Conservation (phyloP, 2,113 vertebrate genomes). For the Micronycteris hirsuta region DNA sequence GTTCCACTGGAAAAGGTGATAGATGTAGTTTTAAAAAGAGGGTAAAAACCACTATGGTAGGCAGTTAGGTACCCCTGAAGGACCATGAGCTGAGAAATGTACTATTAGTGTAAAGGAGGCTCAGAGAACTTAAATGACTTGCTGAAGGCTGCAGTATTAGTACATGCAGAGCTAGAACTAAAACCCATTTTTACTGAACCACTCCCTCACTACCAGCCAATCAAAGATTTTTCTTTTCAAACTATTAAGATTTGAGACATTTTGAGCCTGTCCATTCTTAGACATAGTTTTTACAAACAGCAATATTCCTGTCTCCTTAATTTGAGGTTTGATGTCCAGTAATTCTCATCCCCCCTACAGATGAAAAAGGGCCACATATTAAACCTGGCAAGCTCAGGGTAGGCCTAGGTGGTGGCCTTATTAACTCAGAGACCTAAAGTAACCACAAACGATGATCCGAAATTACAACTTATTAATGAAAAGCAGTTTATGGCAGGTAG, state of each 20-base stretch:
- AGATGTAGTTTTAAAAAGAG: not conserved
- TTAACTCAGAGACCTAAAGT: too few relatives aligned
- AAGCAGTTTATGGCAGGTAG: too few relatives aligned
- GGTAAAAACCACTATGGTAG: not conserved
- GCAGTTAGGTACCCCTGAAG: not conserved
- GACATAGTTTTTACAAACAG: not conserved
- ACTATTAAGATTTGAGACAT: not conserved
- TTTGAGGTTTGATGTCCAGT: not conserved
- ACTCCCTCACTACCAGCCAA: accelerated
- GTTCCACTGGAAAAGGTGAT: not conserved
- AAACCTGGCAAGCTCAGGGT: too few relatives aligned
- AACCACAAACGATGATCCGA: too few relatives aligned
- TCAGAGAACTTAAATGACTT: not conserved
- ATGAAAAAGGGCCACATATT: too few relatives aligned
- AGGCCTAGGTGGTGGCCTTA: too few relatives aligned
- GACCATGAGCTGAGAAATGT: not conserved
- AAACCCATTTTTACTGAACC: not conserved
- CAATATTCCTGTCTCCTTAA: not conserved
- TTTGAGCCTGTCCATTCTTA: not conserved
- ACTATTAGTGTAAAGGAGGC: not conserved
- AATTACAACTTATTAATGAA: too few relatives aligned
- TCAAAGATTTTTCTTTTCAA: not conserved
- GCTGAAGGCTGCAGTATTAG: not conserved
- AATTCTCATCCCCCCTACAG: not conserved
- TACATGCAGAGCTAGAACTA: not conserved